A percentile compares a stretch with the other conserved stretches of the same genome.
Conservation (phyloP, 2,113 vertebrate species). For the Oceanites oceanicus region DNA sequence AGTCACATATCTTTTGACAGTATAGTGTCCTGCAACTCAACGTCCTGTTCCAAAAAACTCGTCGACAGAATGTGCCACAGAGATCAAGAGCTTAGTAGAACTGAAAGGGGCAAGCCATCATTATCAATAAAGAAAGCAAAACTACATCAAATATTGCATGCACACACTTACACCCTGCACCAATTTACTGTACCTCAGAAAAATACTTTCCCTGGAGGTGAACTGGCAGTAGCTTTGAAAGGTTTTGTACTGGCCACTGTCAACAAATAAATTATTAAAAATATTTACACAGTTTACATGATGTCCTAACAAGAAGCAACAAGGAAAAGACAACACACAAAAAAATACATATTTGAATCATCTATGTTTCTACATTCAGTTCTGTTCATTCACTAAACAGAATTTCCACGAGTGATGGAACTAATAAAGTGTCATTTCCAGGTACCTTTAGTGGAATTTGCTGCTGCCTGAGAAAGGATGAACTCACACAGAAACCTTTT, state of each 20-base stretch:
- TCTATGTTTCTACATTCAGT: not conserved
- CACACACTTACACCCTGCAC: not conserved
- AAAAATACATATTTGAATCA: not conserved
- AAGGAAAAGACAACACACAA: not conserved
- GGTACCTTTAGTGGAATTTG: not conserved
- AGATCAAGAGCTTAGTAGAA: not conserved
- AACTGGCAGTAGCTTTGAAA: not conserved
- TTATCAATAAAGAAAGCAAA: not conserved
- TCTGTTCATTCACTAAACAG: not conserved
- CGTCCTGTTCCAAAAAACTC: not conserved
- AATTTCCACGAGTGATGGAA: not conserved
- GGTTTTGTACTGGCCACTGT: not conserved
- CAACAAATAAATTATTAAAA: not conserved
- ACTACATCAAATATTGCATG: not conserved
- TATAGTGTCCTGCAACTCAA: not conserved
- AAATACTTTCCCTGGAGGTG: not conserved
- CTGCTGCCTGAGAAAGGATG: not conserved
- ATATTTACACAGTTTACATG: not conserved
- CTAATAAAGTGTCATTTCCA: not conserved
- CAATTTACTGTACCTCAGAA: not conserved
- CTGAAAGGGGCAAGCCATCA: not conserved
- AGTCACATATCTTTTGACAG: not conserved
- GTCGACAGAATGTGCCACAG: not conserved
- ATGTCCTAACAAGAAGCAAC: not conserved
- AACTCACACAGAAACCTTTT: not conserved